Percentiles rank a stretch among this genome's conserved stretches.
Evolutionary conservation across 2,113 vertebrate species (phyloP).

Genomic region (Brevimyrus niger): DNA sequence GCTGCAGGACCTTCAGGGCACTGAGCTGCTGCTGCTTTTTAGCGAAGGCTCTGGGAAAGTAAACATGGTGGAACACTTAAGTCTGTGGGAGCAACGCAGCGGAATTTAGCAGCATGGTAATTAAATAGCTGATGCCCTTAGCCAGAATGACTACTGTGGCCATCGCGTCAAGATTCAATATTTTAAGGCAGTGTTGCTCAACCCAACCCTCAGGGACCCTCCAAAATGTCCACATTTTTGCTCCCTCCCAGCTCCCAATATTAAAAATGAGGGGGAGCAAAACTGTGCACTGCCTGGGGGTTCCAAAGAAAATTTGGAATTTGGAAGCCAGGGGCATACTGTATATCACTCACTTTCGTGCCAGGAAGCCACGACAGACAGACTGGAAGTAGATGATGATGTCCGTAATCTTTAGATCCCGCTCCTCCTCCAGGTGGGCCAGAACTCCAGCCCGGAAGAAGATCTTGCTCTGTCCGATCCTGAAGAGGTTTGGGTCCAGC

Average conservation of each 20-base stretch:
- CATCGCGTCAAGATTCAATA: background rate
- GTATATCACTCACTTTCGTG: conserved; percentile 76
- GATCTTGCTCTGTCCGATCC: conserved; percentile 98
- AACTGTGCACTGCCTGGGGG: background rate
- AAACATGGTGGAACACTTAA: conserved; percentile 8
- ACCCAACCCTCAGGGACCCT: background rate
- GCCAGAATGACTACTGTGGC: background rate
- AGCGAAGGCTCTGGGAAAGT: conserved; percentile 74
- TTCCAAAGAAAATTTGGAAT: background rate
- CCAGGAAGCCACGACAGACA: conserved; percentile 88
- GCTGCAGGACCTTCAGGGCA: conserved; percentile 91
- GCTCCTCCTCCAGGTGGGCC: conserved; percentile 91
- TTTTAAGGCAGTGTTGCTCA: background rate
- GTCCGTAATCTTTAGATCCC: conserved; percentile 96
- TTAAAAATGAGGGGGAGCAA: background rate
- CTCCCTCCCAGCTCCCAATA: background rate
- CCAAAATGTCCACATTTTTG: background rate
- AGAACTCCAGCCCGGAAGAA: conserved; percentile 95
- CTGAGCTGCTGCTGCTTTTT: conserved; percentile 97
- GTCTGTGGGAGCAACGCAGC: background rate
- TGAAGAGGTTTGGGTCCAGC: conserved; percentile 89
- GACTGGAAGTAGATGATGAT: conserved; percentile 98
- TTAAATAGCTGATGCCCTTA: background rate
- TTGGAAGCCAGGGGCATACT: too few species aligned
- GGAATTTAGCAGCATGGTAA: background rate